phyloP scores from a whole-genome alignment of 2,797 vertebrate species.

The Taeniopygia guttata region DNA sequence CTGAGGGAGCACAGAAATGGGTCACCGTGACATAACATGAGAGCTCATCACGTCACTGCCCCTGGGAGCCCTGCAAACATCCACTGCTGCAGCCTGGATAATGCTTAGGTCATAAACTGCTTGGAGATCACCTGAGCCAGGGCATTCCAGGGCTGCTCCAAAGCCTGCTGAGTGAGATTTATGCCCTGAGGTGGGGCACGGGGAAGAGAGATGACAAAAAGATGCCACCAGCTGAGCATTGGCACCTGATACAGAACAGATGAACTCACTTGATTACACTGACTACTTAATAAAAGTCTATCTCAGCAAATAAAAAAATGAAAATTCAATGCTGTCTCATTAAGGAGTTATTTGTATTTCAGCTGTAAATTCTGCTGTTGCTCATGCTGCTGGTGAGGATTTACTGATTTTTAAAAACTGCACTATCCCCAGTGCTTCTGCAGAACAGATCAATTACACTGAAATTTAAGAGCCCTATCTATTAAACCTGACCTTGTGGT shows the following conservation, averaged over 20 bases:
- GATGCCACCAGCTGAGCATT: background rate
- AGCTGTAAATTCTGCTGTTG: background rate
- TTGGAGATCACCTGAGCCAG: background rate
- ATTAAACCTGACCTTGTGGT: background rate
- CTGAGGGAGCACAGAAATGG: background rate
- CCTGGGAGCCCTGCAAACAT: background rate
- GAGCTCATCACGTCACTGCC: accelerated
- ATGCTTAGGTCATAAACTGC: background rate
- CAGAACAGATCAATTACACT: background rate
- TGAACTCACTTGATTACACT: background rate
- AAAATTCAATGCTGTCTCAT: background rate
- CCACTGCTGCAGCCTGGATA: background rate
- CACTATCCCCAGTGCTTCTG: background rate
- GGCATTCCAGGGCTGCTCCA: slow-evolving; percentile 6
- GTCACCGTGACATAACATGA: background rate
- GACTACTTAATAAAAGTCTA: background rate
- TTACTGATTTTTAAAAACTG: background rate
- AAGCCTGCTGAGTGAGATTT: background rate
- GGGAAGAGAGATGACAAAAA: background rate
- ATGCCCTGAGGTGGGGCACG: accelerated
- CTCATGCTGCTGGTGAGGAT: background rate
- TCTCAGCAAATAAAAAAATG: background rate
- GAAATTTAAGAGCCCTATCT: background rate
- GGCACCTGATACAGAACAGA: background rate
- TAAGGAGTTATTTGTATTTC: background rate